Conservation (phyloP, 2,797 vertebrate genomes). For the Acrossocheilus fasciatus region DNA sequence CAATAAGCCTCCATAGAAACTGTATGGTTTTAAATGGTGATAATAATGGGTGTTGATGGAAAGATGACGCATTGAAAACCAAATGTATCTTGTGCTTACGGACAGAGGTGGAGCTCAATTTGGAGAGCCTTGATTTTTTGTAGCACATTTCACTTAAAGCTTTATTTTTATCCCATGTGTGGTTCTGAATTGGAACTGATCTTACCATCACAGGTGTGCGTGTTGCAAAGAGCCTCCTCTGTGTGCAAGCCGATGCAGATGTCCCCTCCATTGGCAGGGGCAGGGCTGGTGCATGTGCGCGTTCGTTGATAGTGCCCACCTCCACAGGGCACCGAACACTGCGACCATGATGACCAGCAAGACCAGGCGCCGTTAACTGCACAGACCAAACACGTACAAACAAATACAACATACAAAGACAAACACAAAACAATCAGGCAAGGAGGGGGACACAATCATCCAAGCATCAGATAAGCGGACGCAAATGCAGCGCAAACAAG, state of each 20-base stretch:
- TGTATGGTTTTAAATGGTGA: conserved; percentile 12
- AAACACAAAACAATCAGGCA: conserved; percentile 63
- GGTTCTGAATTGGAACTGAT: conserved; percentile 28
- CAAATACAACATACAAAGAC: conserved; percentile 54
- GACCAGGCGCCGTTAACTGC: conserved; percentile 95
- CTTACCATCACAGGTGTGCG: conserved; percentile 93
- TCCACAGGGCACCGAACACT: conserved; percentile 94
- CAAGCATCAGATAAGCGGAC: conserved; percentile 53
- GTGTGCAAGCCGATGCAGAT: conserved; percentile 98
- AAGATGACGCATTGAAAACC: not conserved
- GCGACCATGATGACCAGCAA: conserved; percentile 97
- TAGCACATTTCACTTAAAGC: not conserved
- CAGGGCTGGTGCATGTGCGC: conserved; percentile 90
- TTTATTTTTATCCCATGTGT: not conserved
- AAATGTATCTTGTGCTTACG: conserved; percentile 50
- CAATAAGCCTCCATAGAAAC: not conserved
- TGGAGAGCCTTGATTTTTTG: not conserved
- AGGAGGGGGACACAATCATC: conserved; percentile 58
- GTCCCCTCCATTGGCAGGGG: conserved; percentile 86
- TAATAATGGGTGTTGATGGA: conserved; percentile 33
- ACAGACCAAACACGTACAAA: conserved; percentile 57
- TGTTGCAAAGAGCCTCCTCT: conserved; percentile 96
- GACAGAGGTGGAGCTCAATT: conserved; percentile 30
- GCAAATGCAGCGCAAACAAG: conserved; percentile 44
- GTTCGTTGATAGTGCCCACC: conserved; percentile 97